These are phyloP conservation scores for Vireo griseus DNA, from an alignment of 2,797 vertebrate genomes.

Conservation along the genomic window DNA sequence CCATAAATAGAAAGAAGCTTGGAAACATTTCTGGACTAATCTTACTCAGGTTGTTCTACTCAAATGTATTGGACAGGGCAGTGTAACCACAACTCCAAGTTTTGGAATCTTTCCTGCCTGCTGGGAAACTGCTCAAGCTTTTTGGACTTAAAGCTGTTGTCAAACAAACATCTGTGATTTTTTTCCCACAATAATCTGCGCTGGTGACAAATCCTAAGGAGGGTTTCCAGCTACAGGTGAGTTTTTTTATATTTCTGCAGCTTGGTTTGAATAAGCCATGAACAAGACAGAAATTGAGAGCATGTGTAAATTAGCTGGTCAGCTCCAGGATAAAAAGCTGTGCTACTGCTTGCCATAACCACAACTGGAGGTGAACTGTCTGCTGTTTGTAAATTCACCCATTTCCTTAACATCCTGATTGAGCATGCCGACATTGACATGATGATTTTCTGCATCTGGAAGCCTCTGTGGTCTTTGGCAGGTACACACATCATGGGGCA, in stretches of 20 bases:
- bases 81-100: background rate
- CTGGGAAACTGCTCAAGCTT: constrained; percentile 24
- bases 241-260: background rate
- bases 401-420: background rate
- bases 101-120: constrained; percentile 32
- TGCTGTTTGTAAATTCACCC: background rate
- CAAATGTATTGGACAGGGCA: background rate
- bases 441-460: background rate
- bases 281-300: background rate
- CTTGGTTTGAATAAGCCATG: background rate
- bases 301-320: background rate
- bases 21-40: constrained; percentile 17
- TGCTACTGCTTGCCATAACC: background rate
- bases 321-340: background rate
- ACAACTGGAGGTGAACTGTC: background rate
- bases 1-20: constrained; percentile 39
- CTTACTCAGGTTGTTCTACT: constrained; percentile 16
- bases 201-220: background rate
- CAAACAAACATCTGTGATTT: background rate
- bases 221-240: background rate
- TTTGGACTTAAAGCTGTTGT: background rate
- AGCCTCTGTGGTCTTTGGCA: background rate
- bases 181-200: background rate
- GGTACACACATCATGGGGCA: background rate
- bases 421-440: background rate